Base-by-base conservation (phyloP, 2,113 vertebrate species). In the Todiramphus saurophagus region DNA sequence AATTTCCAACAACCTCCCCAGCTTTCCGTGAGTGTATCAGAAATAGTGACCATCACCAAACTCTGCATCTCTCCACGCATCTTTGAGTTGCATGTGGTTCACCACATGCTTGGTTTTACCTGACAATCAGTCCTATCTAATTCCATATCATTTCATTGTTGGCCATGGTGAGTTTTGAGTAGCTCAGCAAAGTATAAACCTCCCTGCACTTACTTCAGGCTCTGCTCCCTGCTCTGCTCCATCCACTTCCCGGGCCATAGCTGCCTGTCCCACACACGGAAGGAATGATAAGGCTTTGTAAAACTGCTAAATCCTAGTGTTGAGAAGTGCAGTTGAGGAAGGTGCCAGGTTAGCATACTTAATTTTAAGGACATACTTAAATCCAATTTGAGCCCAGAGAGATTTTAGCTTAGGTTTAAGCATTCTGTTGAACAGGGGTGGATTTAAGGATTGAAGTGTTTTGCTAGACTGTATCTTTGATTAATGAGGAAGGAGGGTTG, bases 361-460 rank as follows among this genome's bases (percentile, higher is more conserved):
- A 60, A 69, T 92, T 92, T 93, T 96, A 92, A 91, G 85, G 75
- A 85, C 55, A 69, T 69, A 53, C 62, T 93, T 77, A 96, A 95
- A 93, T 90, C 75, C 58, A 87, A 12, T 87, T 91, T 96, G 66
- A 94, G 70, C 39, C 58, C 67, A 66, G 58, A 85, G 87, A 95
- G 87, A 85, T 73, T 93, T 93, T 76, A 89, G 73, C 73, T 93
- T 92, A 90, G 44, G n/a, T 93, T 92, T 89, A 93, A 93, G 73
- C 1, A 0, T 92, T 89, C 85, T 74, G 75, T 90, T 95, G 79
- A 95, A 93, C 64, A 64, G 46, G 55, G 60, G 39, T 81, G 64
- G 90, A 96, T 93, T 97, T 96, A 93, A 90, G 69, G 86, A 96
- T 84, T 83, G 74, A 85, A 95, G 58, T 84, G 62, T 95, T 96